Evolutionary conservation across 2,888 invertebrate genomes (phyloP).

Genomic region (Aphidius colemani): DNA sequence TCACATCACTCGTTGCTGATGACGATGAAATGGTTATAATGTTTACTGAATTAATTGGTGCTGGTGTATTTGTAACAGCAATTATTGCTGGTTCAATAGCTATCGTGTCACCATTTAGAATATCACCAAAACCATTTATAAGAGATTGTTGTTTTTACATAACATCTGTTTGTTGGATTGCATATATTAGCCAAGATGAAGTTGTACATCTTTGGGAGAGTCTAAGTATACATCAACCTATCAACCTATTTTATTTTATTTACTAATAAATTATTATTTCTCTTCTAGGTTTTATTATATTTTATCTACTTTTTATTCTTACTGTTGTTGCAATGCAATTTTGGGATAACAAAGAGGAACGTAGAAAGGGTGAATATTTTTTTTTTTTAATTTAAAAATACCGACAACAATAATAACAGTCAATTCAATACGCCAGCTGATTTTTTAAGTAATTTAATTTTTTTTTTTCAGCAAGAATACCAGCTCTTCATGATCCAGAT

Average conservation of each 20-base stretch:
- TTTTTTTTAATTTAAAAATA: background rate
- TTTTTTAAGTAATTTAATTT: background rate
- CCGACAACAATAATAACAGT: background rate
- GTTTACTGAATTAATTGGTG: conserved; percentile 63
- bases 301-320: conserved; percentile 61
- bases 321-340: conserved; percentile 60
- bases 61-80: conserved; percentile 67
- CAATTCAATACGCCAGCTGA: conserved; percentile 2
- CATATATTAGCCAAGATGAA: conserved; percentile 60
- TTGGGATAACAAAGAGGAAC: conserved; percentile 44
- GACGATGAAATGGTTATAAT: conserved; percentile 57
- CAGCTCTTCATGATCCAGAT: conserved; percentile 46
- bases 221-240: conserved; percentile 46
- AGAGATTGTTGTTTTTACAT: conserved; percentile 52
- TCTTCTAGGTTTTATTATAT: conserved; percentile 57
- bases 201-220: conserved; percentile 62
- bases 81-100: conserved; percentile 66
- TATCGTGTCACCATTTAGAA: conserved; percentile 63
- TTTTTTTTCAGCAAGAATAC: conserved; percentile 46
- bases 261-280: background rate
- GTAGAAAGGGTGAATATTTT: conserved; percentile 37
- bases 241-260: conserved; percentile 25
- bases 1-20: conserved; percentile 66
- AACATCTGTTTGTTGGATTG: conserved; percentile 62
- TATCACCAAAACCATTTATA: conserved; percentile 44